Evolutionary conservation across 2,113 vertebrate species (phyloP).

Genomic region (Verasper variegatus): DNA sequence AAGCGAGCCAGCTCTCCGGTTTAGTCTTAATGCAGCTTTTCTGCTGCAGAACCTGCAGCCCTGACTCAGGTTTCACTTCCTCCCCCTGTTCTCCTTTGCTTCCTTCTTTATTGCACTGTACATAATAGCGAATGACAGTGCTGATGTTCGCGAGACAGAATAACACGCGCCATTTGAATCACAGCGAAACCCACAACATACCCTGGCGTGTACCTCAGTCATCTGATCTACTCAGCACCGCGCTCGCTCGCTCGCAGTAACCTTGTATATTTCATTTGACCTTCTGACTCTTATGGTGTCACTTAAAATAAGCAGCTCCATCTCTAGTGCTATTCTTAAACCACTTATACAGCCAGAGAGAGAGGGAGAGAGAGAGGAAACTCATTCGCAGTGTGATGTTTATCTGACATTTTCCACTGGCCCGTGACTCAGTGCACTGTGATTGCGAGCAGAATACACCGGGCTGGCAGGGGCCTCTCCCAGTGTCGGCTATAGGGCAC

Average conservation of each 20-base stretch:
- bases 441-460: conserved; percentile 68
- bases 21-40: conserved; percentile 17
- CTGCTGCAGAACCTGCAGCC: conserved; percentile 14
- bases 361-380: conserved; percentile 49
- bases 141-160: conserved; percentile 51
- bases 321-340: conserved; percentile 74
- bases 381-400: conserved; percentile 75
- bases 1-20: conserved; percentile 21
- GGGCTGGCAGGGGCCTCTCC: conserved; percentile 47
- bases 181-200: conserved; percentile 42
- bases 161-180: conserved; percentile 57
- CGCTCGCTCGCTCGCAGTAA: conserved; percentile 22
- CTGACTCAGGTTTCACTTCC: conserved; percentile 39
- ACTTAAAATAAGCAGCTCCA: conserved; percentile 75
- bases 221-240: conserved; percentile 45
- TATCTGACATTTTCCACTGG: conserved; percentile 79
- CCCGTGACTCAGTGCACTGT: conserved; percentile 66
- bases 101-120: conserved; percentile 26
- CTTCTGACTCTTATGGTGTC: conserved; percentile 68
- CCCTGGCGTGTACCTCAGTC: conserved; percentile 30
- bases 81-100: conserved; percentile 20
- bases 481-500: conserved; percentile 44
- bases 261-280: conserved; percentile 66
- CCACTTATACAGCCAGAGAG: conserved; percentile 60
- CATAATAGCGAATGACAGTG: conserved; percentile 54